Conservation (phyloP, 1,140 invertebrate species). For the Hetaerina americana region DNA sequence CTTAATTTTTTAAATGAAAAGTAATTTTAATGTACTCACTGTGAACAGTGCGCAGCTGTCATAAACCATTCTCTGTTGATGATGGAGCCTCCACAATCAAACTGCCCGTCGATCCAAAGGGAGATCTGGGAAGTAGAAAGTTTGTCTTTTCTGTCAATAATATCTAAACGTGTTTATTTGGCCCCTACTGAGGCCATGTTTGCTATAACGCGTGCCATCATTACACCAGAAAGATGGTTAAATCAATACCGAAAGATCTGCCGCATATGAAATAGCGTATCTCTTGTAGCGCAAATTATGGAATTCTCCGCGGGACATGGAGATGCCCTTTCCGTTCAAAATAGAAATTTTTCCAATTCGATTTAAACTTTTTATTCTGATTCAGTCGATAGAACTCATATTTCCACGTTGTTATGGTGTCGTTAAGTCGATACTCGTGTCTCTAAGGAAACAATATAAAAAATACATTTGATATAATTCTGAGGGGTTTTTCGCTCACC, state of each 20-base stretch:
- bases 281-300: background rate
- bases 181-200: too few relatives aligned
- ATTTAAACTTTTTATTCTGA: background rate
- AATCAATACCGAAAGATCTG: background rate
- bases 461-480: background rate
- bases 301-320: background rate
- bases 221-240: background rate
- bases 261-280: background rate
- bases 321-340: too few relatives aligned
- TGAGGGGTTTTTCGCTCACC: background rate
- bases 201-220: too few relatives aligned
- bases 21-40: background rate
- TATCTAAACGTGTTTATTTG: too few relatives aligned
- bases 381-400: background rate
- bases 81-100: constrained; percentile 30
- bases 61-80: constrained; percentile 25
- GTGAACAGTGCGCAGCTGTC: constrained; percentile 28
- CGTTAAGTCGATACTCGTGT: background rate
- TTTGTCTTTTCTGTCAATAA: background rate
- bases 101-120: constrained; percentile 12
- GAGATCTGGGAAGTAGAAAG: background rate
- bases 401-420: background rate
- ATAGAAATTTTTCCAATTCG: background rate
- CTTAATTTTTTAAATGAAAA: background rate
- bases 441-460: background rate